These are phyloP conservation scores for Triplophysa rosa DNA, from an alignment of 2,113 vertebrate species.

Conservation along the genomic window DNA sequence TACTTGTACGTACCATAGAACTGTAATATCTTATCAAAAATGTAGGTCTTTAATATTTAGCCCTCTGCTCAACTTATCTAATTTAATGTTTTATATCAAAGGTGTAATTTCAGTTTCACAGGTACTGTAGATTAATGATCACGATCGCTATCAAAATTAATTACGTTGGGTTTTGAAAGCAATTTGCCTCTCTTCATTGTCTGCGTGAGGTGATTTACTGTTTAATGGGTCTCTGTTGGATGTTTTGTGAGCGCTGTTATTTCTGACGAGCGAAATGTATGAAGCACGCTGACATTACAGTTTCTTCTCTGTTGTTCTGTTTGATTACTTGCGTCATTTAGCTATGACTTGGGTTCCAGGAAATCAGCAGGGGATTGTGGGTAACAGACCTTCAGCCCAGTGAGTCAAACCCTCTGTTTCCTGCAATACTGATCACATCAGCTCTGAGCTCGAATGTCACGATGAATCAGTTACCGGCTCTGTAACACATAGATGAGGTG, in stretches of 20 bases:
- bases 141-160: constrained; percentile 65
- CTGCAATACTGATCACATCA: constrained; percentile 34
- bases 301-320: constrained; percentile 25
- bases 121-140: constrained; percentile 44
- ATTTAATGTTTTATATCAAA: neutral
- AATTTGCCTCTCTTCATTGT: neutral
- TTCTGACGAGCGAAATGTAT: constrained; percentile 19
- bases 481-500: constrained; percentile 4
- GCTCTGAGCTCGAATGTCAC: constrained; percentile 23
- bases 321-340: constrained; percentile 36
- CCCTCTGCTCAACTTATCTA: neutral
- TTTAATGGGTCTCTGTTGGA: neutral
- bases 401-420: constrained; percentile 43
- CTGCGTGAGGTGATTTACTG: neutral
- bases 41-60: neutral
- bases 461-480: constrained; percentile 22
- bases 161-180: constrained; percentile 37
- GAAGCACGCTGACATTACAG: constrained; percentile 14
- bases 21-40: neutral
- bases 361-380: constrained; percentile 27
- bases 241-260: constrained; percentile 2
- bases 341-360: constrained; percentile 22
- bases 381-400: constrained; percentile 34
- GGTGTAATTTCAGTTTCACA: constrained; percentile 38
- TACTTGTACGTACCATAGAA: too few relatives aligned